Evolutionary conservation across 2,113 vertebrate genomes (phyloP), one percentile per base, ranked within the genome.

Genomic region (Boulengeromyrus knoepffleri): DNA sequence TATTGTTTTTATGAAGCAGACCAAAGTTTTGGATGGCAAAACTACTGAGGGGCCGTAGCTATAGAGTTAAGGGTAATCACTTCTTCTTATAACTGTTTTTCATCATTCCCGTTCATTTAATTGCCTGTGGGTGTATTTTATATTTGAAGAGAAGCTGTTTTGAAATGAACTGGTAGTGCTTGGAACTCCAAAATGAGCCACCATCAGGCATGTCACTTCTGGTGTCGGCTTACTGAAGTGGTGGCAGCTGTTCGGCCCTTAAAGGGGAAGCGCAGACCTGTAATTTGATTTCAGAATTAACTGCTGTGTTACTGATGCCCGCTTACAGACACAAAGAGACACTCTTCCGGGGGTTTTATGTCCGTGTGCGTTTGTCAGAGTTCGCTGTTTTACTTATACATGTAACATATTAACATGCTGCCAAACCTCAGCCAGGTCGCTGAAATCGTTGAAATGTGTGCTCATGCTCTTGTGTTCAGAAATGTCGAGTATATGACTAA

Each of bases 191-290:
- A 58, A 53, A 21, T 46, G 13, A n/a, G 24, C 52, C 36, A 85
- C 80, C 50, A 24, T 27, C 52, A 52, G 19, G 19, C 49, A 27
- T 62, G 77, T 58, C 70, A 80, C 90, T 77, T 39, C 87, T 84
- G 88, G 91, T 92, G 89, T 92, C 91, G 3, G 52, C 88, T 93
- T 92, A 92, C 70, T 90, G 91, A 87, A 50, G 21, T 80, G 89
- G 90, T 49, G 36, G 89, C 90, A 92, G 83, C 89, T 90, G 91
- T 46, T 47, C 36, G 90, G 15, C 93, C 10, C 84, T 93, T 88
- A 45, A 90, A 91, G 88, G 87, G 87, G 92, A 93, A 91, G 92
- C 90, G 77, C 77, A 86, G 77, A 85, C 89, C 88, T 77, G 5
- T 46, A 45, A 89, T 87, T 89, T 89, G 66, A 89, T 83, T 53